phyloP scores from a whole-genome alignment of 2,888 invertebrate species.

The Microdon myrmicae region DNA sequence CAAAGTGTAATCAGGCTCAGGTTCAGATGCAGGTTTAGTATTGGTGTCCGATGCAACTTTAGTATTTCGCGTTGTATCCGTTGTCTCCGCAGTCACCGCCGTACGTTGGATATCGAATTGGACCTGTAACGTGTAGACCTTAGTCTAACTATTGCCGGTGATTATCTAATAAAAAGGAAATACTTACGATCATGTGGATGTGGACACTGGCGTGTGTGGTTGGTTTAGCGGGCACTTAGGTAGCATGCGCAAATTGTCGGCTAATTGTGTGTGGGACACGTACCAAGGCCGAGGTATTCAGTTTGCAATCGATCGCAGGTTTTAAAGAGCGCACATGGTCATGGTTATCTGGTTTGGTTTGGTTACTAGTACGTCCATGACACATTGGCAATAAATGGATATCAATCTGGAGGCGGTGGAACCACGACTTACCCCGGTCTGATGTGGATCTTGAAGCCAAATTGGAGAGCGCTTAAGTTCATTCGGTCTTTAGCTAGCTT shows the following conservation, averaged over 20 bases:
- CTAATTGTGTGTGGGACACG: conserved; percentile 51
- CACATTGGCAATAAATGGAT: too few relatives aligned
- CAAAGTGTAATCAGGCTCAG: conserved; percentile 33
- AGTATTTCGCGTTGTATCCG: not conserved
- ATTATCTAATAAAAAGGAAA: conserved; percentile 47
- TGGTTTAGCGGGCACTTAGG: conserved; percentile 21
- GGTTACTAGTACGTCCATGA: conserved; percentile 39
- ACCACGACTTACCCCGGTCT: too few relatives aligned
- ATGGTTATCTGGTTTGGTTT: conserved; percentile 35
- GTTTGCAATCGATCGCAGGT: conserved; percentile 5
- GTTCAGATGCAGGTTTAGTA: conserved; percentile 40
- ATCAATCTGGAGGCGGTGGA: too few relatives aligned
- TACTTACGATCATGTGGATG: conserved; percentile 8
- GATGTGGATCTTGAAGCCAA: too few relatives aligned
- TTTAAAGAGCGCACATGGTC: conserved; percentile 34
- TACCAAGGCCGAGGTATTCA: conserved; percentile 31
- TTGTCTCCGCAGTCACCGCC: conserved; percentile 29
- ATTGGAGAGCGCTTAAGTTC: too few relatives aligned
- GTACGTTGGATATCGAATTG: conserved; percentile 22
- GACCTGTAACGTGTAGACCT: conserved; percentile 12
- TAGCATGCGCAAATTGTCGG: conserved; percentile 38
- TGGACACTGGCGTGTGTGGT: not conserved
- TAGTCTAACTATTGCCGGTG: conserved; percentile 45
- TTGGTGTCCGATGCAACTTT: not conserved
- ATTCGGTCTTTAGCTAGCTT: too few relatives aligned